Percentiles rank a stretch among this genome's conserved stretches.
Conservation (phyloP, 2,888 invertebrate genomes). For the Folsomia manolachei region DNA sequence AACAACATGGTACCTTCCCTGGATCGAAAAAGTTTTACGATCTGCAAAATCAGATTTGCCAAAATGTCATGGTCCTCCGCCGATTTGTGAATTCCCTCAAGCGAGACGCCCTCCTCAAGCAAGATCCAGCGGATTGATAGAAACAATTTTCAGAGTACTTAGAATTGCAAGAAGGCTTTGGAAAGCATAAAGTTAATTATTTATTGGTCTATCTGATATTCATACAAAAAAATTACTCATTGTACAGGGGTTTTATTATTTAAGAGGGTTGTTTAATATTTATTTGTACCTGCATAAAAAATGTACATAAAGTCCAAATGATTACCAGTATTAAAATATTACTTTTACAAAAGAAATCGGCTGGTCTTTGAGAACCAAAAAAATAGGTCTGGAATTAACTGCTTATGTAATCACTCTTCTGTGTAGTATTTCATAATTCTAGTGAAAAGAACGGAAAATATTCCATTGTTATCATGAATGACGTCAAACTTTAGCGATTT, state of each 20-base stretch:
- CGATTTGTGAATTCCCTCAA: constrained; percentile 22
- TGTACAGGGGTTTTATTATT: constrained; percentile 10
- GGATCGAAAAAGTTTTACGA: constrained; percentile 70
- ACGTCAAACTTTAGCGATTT: too few species aligned
- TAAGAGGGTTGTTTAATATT: background rate
- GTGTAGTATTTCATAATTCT: too few species aligned
- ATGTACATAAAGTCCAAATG: background rate
- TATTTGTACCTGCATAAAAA: background rate
- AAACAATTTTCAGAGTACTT: constrained; percentile 29
- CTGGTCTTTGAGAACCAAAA: too few species aligned
- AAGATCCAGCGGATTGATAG: constrained; percentile 17
- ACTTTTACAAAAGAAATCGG: too few species aligned
- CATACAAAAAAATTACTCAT: background rate
- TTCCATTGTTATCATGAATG: too few species aligned
- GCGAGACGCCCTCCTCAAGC: constrained; percentile 11
- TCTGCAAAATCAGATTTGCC: constrained; percentile 22
- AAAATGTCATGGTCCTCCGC: constrained; percentile 28
- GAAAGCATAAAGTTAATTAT: constrained; percentile 7
- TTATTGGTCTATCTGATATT: background rate
- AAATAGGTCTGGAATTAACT: too few species aligned
- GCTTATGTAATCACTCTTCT: too few species aligned
- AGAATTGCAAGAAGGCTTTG: constrained; percentile 32
- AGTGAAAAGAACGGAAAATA: too few species aligned
- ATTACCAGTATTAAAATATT: background rate
- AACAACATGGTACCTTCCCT: constrained; percentile 84